A percentile compares a stretch with the other conserved stretches of the same genome.
phyloP scores from a whole-genome alignment of 2,113 vertebrate species.

The Semicossyphus pulcher region DNA sequence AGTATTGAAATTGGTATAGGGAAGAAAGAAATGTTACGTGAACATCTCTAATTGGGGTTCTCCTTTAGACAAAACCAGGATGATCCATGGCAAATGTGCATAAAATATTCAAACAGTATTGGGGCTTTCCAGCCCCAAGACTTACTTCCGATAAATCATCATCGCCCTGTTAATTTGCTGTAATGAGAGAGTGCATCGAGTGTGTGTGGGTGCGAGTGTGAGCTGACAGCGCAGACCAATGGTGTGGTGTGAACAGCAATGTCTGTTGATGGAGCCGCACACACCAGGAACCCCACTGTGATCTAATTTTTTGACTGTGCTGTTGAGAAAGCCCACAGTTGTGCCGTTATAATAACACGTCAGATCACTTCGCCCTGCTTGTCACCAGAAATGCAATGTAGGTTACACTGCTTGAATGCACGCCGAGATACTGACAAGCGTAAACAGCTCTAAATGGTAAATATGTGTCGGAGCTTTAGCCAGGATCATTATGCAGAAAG shows the following conservation, averaged over 20 bases:
- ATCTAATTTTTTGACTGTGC: neutral
- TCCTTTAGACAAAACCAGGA: neutral
- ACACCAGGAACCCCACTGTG: slow-evolving; percentile 34
- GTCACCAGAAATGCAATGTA: slow-evolving; percentile 22
- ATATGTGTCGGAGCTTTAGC: neutral
- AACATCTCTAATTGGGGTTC: neutral
- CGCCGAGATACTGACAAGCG: neutral
- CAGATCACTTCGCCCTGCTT: slow-evolving; percentile 20
- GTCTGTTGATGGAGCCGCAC: slow-evolving; percentile 24
- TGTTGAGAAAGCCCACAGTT: slow-evolving; percentile 10
- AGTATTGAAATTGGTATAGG: no score
- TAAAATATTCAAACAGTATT: neutral
- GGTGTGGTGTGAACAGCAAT: slow-evolving; percentile 26
- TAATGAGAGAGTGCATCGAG: neutral
- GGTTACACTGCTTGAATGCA: slow-evolving; percentile 9
- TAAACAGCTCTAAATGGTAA: neutral
- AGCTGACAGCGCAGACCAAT: slow-evolving; percentile 9
- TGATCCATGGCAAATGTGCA: neutral
- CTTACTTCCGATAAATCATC: neutral
- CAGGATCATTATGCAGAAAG: neutral
- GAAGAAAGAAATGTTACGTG: neutral
- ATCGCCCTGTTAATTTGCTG: neutral
- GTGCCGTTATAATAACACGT: neutral
- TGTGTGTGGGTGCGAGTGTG: slow-evolving; percentile 16
- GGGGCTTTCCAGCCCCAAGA: neutral